Evolutionary conservation across 2,888 invertebrate species (phyloP), one percentile per base, ranked within the genome.

Genomic region (Arge pagana): DNA sequence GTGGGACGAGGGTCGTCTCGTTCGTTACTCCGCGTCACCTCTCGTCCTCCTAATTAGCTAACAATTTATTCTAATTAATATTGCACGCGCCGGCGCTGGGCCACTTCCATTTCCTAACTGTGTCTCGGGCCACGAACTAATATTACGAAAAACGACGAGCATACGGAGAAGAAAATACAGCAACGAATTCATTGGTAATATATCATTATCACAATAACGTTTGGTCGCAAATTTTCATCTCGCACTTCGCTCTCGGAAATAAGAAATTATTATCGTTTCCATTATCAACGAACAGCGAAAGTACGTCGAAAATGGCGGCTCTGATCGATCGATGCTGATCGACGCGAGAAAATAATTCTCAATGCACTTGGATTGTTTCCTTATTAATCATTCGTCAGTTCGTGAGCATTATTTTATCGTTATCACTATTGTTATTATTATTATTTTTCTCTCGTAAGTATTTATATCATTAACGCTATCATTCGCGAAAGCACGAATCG

Each of bases 1-100:
- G 35, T 16, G 41, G 36, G 33, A 31, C 19, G 33, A 28, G 40
- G 18, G 8, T 31, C 21, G 30, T 23, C 45, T n/a, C n/a, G n/a
- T 48, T 58, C 54, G 57, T 57, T 58, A 61, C 54, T n/a, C n/a
- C n/a, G n/a, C n/a, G n/a, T n/a, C n/a, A n/a, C n/a, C n/a, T n/a
- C n/a, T n/a, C n/a, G n/a, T n/a, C n/a, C 52, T 56, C 56, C 57
- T 57, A 48, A 57, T 59, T 53, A 51, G 53, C 57, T 63, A 61
- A 58, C 56, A 58, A 24, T 48, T 64, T 63, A 65, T 57, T 54
- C 67, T 72, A 73, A 61, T 63, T 66, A 68, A 73, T 76, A 76
- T 76, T 76, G 76, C 76, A 76, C 76, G 65, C 68, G 64, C 76
- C 76, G 76, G 76, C 76, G 71, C 70, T 63, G 63, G 63, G 53